Evolutionary conservation across 2,888 invertebrate species (phyloP).

Genomic region (Branchipolynoe longqiensis): DNA sequence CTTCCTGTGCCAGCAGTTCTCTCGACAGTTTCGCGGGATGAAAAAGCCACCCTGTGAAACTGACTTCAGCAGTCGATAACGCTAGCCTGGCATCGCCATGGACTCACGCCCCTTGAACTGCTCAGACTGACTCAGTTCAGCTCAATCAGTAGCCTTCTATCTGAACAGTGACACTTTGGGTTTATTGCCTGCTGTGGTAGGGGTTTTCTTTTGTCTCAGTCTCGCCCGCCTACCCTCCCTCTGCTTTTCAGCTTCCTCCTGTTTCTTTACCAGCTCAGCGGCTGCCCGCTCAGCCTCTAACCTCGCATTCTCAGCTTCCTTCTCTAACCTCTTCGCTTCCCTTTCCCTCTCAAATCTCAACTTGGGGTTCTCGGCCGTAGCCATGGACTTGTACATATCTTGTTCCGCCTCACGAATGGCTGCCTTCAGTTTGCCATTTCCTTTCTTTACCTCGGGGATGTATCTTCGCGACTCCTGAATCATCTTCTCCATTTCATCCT

Average conservation of each 20-base stretch:
- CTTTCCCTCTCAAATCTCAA: constrained; percentile 43
- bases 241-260: constrained; percentile 32
- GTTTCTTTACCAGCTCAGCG: constrained; percentile 35
- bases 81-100: background rate
- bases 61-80: background rate
- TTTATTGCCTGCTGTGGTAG: constrained; percentile 41
- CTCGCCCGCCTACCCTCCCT: constrained; percentile 13
- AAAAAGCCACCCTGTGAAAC: no score
- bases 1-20: no score
- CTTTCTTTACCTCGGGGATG: constrained; percentile 53
- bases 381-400: constrained; percentile 4
- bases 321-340: constrained; percentile 25
- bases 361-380: constrained; percentile 8
- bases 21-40: no score
- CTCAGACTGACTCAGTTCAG: constrained; percentile 32
- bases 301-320: background rate
- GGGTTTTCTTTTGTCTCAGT: constrained; percentile 11
- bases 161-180: constrained; percentile 55
- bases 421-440: constrained; percentile 22
- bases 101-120: no score
- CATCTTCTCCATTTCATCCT: constrained; percentile 21
- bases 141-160: constrained; percentile 51
- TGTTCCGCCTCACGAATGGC: constrained; percentile 30
- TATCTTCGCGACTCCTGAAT: constrained; percentile 47
- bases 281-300: background rate